Evolutionary conservation across 2,797 vertebrate genomes (phyloP), one percentile per base, ranked within the genome.

Genomic region (Pitangus sulphuratus): DNA sequence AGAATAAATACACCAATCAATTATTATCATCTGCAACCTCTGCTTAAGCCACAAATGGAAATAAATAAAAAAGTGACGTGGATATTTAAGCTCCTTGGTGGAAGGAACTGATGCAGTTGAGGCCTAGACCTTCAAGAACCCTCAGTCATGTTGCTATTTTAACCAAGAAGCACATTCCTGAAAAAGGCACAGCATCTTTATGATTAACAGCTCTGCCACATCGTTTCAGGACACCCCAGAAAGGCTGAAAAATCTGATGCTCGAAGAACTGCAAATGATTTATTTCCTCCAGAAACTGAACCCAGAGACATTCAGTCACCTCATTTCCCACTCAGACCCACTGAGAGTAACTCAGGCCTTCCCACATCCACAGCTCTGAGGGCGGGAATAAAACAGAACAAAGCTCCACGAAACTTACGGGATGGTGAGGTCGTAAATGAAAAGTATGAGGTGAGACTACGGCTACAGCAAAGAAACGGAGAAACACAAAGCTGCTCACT

Each of bases 401-500:
- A 97, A 97, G 92, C 93, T 95, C 97, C 95, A 97, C 90, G 12
- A 93, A 97, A 98, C 99, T 99, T 98, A 99, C 99, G 96, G 99
- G 99, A 97, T 99, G 99, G 97, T 99, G 99, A 92, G 98, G 98
- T 95, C 99, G 99, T 85, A 99, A 99, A 97, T 99, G 99, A 98
- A 99, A 99, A 96, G 99, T 99, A 98, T 99, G 99, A 94, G 99
- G 99, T 89, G 99, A 99, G 87, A 99, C 98, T 96, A 99, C 99
- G 57, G 99, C 99, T 87, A 99, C 99, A 57, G 99, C 99, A 96
- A 99, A 99, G 98, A 99, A 99, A 93, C 99, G 99, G 97, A 99
- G 98, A 97, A 99, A 99, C 96, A 99, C 99, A 97, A 99, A 99
- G 98, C 99, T 99, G 99, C 99, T 99, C 95, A 99, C 99, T 60